Conservation (phyloP, 2,113 vertebrate species). For the Neogale vison region DNA sequence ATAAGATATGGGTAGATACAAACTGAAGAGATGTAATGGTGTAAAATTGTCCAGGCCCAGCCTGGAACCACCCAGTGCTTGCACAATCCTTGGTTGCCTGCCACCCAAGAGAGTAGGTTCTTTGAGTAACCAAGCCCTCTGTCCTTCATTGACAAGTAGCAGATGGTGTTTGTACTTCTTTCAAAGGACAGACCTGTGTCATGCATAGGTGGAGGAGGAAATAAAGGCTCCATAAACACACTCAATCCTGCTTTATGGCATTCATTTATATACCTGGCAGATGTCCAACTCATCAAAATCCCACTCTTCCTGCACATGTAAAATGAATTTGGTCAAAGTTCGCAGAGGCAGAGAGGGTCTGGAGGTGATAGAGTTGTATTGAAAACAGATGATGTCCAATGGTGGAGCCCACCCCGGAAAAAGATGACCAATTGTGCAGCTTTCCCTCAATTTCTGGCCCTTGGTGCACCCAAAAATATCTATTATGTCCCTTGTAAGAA, state of each 20-base stretch:
- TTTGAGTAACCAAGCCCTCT: not conserved
- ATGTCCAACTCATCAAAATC: not conserved
- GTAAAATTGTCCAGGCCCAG: not conserved
- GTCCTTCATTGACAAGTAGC: not conserved
- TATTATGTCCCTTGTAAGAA: not conserved
- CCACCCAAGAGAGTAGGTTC: not conserved
- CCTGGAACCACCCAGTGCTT: not conserved
- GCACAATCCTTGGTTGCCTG: not conserved
- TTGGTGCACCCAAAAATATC: not conserved
- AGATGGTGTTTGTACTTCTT: slow-evolving; percentile 9
- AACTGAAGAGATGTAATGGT: not conserved
- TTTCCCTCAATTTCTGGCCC: not conserved
- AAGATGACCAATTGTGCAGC: not conserved
- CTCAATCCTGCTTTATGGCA: not conserved
- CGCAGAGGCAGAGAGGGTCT: not conserved
- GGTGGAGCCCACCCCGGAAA: no score
- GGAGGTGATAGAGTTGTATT: not conserved
- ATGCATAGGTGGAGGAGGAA: slow-evolving; percentile 49
- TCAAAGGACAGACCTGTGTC: not conserved
- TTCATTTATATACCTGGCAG: not conserved
- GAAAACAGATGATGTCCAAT: rapidly evolving
- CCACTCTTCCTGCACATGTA: not conserved
- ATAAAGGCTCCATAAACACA: not conserved
- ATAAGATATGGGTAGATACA: not conserved
- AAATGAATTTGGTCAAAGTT: not conserved